A percentile compares a stretch with the other conserved stretches of the same genome.
These are phyloP conservation scores for Bufo bufo DNA, from an alignment of 2,113 vertebrate genomes.

Conservation along the genomic window DNA sequence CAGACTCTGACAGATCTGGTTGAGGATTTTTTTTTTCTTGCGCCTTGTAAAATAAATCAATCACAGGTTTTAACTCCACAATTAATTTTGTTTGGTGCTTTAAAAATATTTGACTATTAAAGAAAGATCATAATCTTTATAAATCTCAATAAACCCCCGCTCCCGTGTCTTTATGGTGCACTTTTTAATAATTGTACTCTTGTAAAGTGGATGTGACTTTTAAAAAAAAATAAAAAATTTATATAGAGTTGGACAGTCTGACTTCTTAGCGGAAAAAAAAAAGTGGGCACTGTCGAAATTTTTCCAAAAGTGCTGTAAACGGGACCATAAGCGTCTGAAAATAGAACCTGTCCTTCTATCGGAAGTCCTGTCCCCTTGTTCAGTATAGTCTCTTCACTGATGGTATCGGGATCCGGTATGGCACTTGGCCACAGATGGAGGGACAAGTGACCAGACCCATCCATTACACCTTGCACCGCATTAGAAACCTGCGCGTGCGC, in stretches of 20 bases:
- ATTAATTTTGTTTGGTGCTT: constrained; percentile 22
- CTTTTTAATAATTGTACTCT: constrained; percentile 11
- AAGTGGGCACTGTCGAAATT: too few relatives aligned
- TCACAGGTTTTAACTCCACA: constrained; percentile 10
- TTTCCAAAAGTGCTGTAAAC: too few relatives aligned
- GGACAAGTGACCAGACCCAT: too few relatives aligned
- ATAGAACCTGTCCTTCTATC: too few relatives aligned
- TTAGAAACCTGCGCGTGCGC: too few relatives aligned
- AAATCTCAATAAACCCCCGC: constrained; percentile 23
- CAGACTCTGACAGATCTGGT: constrained; percentile 17
- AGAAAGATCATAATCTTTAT: constrained; percentile 27
- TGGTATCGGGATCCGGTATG: too few relatives aligned
- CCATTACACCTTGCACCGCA: too few relatives aligned
- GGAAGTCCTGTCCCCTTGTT: too few relatives aligned
- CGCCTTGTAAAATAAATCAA: constrained; percentile 52
- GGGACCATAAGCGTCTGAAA: too few relatives aligned
- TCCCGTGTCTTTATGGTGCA: neutral
- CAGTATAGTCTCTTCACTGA: too few relatives aligned
- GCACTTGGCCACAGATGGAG: too few relatives aligned
- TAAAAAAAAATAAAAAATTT: too few relatives aligned
- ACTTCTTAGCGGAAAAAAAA: neutral
- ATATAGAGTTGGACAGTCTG: constrained; percentile 7
- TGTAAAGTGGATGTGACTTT: constrained; percentile 27
- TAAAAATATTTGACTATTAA: neutral
- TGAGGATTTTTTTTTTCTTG: neutral